These are phyloP conservation scores for Ophion slaviceki DNA, from an alignment of 2,888 invertebrate genomes.

Conservation along the genomic window DNA sequence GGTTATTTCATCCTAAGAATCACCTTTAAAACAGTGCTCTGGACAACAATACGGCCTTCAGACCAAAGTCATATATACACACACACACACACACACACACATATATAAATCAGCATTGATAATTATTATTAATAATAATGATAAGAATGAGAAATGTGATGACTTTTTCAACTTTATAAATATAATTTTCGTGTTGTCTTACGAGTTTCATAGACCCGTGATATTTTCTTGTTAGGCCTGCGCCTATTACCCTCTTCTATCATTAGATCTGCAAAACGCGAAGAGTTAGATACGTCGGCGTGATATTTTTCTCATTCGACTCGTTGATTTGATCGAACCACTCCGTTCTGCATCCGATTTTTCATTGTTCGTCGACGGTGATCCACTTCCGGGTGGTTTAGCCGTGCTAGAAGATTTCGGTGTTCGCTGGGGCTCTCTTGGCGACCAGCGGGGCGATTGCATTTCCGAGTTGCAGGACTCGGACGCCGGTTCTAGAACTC, in stretches of 20 bases:
- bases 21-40: too few species aligned
- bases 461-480: slow-evolving; percentile 16
- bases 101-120: too few species aligned
- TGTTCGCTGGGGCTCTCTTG: slow-evolving; percentile 22
- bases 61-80: too few species aligned
- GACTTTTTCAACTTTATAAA: neutral
- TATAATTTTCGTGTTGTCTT: slow-evolving; percentile 57
- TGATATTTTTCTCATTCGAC: slow-evolving; percentile 53
- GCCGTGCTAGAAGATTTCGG: slow-evolving; percentile 23
- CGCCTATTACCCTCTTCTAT: slow-evolving; percentile 61
- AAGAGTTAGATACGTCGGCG: slow-evolving; percentile 65
- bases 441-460: slow-evolving; percentile 25
- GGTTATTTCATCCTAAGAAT: too few species aligned
- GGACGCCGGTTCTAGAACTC: slow-evolving; percentile 14
- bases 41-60: too few species aligned
- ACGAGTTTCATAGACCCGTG: slow-evolving; percentile 71
- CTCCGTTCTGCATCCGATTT: slow-evolving; percentile 54
- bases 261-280: slow-evolving; percentile 68
- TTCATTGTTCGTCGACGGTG: slow-evolving; percentile 36
- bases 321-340: slow-evolving; percentile 62
- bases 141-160: too few species aligned
- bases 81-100: too few species aligned
- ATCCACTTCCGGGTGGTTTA: slow-evolving; percentile 37
- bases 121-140: too few species aligned
- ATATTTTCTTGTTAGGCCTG: slow-evolving; percentile 62